Percentiles rank a stretch among this genome's conserved stretches.
Conservation (phyloP, 2,113 vertebrate species). For the Asarcornis scutulata region DNA sequence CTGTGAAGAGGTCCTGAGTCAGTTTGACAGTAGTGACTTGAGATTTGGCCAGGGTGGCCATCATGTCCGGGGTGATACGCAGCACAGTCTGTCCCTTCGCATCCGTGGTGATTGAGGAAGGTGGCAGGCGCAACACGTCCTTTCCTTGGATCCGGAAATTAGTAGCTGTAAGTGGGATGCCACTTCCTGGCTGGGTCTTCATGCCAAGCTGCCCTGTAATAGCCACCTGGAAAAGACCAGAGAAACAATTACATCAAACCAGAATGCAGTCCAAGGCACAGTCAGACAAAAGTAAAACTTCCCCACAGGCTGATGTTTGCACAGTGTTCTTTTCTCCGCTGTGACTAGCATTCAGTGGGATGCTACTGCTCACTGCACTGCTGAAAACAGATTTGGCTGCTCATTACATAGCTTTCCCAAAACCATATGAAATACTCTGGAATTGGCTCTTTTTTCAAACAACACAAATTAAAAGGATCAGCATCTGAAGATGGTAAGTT, state of each 20-base stretch:
- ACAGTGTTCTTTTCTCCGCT: neutral
- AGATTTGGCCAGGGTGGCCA: slow-evolving; percentile 95
- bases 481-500: neutral
- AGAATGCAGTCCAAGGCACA: neutral
- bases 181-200: slow-evolving; percentile 82
- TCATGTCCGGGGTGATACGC: slow-evolving; percentile 98
- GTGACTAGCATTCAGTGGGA: neutral
- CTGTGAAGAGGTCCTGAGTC: slow-evolving; percentile 91
- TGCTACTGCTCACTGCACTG: too few species aligned
- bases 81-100: slow-evolving; percentile 96
- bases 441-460: neutral
- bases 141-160: slow-evolving; percentile 97
- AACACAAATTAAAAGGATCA: neutral
- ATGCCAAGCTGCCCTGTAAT: slow-evolving; percentile 93
- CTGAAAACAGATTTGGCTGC: neutral
- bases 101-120: slow-evolving; percentile 95
- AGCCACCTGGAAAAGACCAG: slow-evolving; percentile 82
- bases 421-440: rapidly evolving
- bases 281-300: neutral
- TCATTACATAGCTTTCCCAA: neutral
- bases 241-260: neutral
- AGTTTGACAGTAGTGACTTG: slow-evolving; percentile 95
- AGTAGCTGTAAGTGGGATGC: slow-evolving; percentile 90
- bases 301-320: neutral
- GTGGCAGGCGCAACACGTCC: slow-evolving; percentile 92